A percentile compares a stretch with the other conserved stretches of the same genome.
These are phyloP conservation scores for Trissonchulus sp. DNA, from an alignment of 2,888 invertebrate species.

Conservation along the genomic window DNA sequence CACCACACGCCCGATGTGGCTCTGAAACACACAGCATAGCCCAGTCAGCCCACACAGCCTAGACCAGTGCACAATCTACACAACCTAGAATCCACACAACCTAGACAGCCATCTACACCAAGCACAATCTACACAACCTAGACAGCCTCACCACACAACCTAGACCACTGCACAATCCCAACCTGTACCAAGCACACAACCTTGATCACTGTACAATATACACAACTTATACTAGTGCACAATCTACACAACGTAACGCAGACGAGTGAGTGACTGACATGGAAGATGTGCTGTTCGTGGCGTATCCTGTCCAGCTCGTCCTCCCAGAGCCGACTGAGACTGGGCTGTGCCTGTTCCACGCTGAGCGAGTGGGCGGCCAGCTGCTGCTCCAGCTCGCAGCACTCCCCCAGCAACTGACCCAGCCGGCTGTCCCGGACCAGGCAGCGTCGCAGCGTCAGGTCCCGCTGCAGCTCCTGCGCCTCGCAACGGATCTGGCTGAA, in stretches of 20 bases:
- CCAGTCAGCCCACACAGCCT: too few relatives aligned
- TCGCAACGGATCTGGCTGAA: slow-evolving; percentile 53
- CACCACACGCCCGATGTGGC: slow-evolving; percentile 16
- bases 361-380: slow-evolving; percentile 50
- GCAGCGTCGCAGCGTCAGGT: slow-evolving; percentile 63
- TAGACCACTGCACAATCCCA: too few relatives aligned
- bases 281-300: slow-evolving; percentile 65
- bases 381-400: slow-evolving; percentile 42
- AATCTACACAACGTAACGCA: too few relatives aligned
- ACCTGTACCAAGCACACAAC: too few relatives aligned
- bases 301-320: slow-evolving; percentile 66
- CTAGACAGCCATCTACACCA: too few relatives aligned
- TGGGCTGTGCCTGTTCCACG: slow-evolving; percentile 44
- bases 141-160: too few relatives aligned
- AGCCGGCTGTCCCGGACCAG: slow-evolving; percentile 42
- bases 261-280: slow-evolving; percentile 24
- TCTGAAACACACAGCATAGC: too few relatives aligned
- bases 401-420: slow-evolving; percentile 36
- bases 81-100: too few relatives aligned
- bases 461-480: slow-evolving; percentile 65
- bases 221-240: too few relatives aligned
- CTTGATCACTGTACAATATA: too few relatives aligned
- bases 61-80: too few relatives aligned
- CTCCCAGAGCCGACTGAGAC: slow-evolving; percentile 62
- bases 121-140: too few relatives aligned